These are phyloP conservation scores for Leptinotarsa rubiginosa DNA, from an alignment of 2,888 invertebrate species.

Conservation along the genomic window DNA sequence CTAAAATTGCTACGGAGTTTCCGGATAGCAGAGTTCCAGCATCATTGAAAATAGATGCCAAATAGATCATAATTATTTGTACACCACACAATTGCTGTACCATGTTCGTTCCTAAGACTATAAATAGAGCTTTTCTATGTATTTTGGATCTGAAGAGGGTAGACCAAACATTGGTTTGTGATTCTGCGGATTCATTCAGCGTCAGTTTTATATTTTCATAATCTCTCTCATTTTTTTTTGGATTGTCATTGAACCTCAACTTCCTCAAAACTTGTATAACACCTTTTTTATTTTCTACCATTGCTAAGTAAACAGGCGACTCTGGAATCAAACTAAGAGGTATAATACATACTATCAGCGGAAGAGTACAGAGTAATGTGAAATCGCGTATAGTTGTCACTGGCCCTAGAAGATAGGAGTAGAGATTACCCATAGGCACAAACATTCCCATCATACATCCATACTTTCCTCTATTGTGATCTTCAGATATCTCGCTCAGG, in stretches of 20 bases:
- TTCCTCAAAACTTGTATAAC: slow-evolving; percentile 69
- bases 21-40: slow-evolving; percentile 75
- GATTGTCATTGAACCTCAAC: slow-evolving; percentile 31
- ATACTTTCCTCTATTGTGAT: slow-evolving; percentile 80
- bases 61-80: slow-evolving; percentile 82
- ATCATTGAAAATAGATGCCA: slow-evolving; percentile 76
- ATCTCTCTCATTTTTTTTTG: slow-evolving; percentile 39
- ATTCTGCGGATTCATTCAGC: slow-evolving; percentile 27
- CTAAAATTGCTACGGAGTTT: slow-evolving; percentile 76
- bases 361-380: slow-evolving; percentile 39
- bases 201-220: slow-evolving; percentile 35
- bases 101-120: slow-evolving; percentile 80
- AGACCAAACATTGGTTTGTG: slow-evolving; percentile 17
- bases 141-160: slow-evolving; percentile 30
- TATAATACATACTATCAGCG: slow-evolving; percentile 38
- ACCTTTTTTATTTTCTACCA: slow-evolving; percentile 68
- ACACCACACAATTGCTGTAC: slow-evolving; percentile 84
- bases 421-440: slow-evolving; percentile 40
- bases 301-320: slow-evolving; percentile 45
- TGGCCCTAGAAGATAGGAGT: slow-evolving; percentile 45
- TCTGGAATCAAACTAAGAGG: slow-evolving; percentile 41
- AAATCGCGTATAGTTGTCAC: slow-evolving; percentile 37
- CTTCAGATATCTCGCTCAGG: slow-evolving; percentile 85
- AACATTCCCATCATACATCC: slow-evolving; percentile 74
- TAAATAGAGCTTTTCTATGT: slow-evolving; percentile 70